Evolutionary conservation across 1,140 invertebrate genomes (phyloP), one percentile per base, ranked within the genome.

Genomic region (Mamestra configurata): DNA sequence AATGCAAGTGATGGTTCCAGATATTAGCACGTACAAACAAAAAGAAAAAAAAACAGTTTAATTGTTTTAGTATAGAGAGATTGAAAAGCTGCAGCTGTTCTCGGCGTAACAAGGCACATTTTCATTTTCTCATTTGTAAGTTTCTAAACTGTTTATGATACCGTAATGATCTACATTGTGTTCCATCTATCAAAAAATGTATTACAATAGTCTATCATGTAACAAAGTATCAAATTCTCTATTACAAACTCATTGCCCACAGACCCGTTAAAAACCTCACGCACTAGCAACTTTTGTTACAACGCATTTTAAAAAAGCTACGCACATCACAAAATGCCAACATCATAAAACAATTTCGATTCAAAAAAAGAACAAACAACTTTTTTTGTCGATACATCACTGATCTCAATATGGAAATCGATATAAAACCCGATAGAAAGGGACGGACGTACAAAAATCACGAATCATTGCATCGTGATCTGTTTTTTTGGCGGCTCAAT

Each of bases 401-500:
- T 68, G 75, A 77, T 46, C 75, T 77, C 61, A 68, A 77, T 77
- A 77, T 77, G 75, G 75, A 77, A 77, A 77, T 77, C 75, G 75
- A 77, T 77, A 77, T 77, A 68, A 77, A 76, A 66, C 13, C 55
- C 75, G 75, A 77, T 68, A 77, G 75, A 77, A 66, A 77, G 75
- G 59, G 61, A 66, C 75, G 75, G 75, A 61, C 75, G 43, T 51
- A 66, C 43, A 77, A 68, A 77, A 77, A 77, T 77, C 49, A 77
- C 75, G 75, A 77, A 68, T 77, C 75, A 77, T 68, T 66, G 61
- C 61, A 66, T 77, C 75, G 75, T 77, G 75, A 77, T 77, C 59
- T 77, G 75, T 51, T 68, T 77, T 77, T 77, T 88, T 86, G 57
- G 77, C 83, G 78, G 84, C 82, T 84, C 82, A 87, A 88, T 86